A percentile compares a stretch with the other conserved stretches of the same genome.
These are phyloP conservation scores for Macaca nemestrina DNA, from an alignment of 2,113 vertebrate genomes.

Conservation along the genomic window DNA sequence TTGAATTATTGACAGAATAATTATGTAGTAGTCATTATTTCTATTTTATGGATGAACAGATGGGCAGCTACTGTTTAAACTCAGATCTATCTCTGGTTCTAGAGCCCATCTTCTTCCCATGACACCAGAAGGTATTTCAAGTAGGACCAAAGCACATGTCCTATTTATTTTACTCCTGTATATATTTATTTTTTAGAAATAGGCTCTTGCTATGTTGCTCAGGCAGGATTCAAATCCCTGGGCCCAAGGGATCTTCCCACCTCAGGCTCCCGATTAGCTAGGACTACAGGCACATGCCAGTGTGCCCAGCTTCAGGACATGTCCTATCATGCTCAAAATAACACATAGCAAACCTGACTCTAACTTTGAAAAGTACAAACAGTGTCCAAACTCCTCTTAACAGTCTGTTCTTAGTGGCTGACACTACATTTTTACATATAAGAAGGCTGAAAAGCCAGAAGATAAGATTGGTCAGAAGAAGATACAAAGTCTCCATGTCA, in stretches of 20 bases:
- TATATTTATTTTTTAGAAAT: not conserved
- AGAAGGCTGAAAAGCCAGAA: slow-evolving; percentile 36
- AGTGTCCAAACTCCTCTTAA: not conserved
- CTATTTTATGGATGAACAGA: slow-evolving; percentile 34
- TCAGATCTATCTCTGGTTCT: not conserved
- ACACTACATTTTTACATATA: slow-evolving; percentile 17
- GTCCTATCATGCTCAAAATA: not conserved
- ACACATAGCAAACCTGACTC: not conserved
- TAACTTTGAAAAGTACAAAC: slow-evolving; percentile 4
- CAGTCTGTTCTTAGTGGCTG: not conserved
- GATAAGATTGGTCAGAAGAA: slow-evolving; percentile 20
- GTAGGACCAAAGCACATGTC: not conserved
- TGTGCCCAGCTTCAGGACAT: not conserved
- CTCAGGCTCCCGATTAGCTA: not conserved
- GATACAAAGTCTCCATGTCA: slow-evolving; percentile 31
- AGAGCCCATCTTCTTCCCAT: slow-evolving; percentile 9
- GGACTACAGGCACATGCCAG: not conserved
- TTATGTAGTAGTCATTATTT: not conserved
- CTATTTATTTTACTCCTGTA: not conserved
- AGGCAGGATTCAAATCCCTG: not conserved
- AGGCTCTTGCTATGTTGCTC: not conserved
- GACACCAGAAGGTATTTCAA: not conserved
- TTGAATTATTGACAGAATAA: slow-evolving; percentile 24
- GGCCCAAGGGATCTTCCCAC: too few relatives aligned
- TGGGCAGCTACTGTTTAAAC: not conserved